phyloP scores from a whole-genome alignment of 1,140 invertebrate species.

The Andrena cerasifolii region DNA sequence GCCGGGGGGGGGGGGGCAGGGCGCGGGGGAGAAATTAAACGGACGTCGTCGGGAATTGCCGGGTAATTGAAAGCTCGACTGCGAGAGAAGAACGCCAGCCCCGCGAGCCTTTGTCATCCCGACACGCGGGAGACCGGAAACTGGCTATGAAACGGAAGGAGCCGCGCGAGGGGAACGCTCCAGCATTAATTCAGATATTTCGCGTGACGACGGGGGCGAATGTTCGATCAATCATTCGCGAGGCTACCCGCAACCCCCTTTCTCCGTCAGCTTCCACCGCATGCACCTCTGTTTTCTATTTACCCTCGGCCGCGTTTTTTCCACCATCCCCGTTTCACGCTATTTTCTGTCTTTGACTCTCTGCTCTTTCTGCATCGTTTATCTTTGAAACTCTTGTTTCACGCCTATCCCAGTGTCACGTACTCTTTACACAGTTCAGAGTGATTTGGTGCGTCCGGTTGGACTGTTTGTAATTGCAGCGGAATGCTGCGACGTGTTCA shows the following conservation, averaged over 20 bases:
- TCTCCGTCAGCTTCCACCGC: not conserved
- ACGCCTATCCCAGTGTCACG: too few relatives aligned
- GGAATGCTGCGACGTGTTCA: too few relatives aligned
- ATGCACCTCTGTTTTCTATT: not conserved
- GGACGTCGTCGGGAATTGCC: constrained; percentile 67
- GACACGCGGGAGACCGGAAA: constrained; percentile 51
- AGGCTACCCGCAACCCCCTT: not conserved
- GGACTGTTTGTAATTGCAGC: too few relatives aligned
- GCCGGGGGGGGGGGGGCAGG: too few relatives aligned
- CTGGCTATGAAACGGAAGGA: constrained; percentile 56
- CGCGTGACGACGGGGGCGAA: constrained; percentile 48
- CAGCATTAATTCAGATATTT: constrained; percentile 68
- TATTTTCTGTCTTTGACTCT: not conserved
- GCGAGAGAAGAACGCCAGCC: constrained; percentile 58
- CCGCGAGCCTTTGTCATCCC: constrained; percentile 60
- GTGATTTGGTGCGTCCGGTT: too few relatives aligned
- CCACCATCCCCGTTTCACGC: not conserved
- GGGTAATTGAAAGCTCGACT: constrained; percentile 66
- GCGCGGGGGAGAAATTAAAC: constrained; percentile 66
- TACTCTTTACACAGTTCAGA: too few relatives aligned
- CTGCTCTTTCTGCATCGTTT: not conserved
- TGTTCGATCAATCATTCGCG: constrained; percentile 43
- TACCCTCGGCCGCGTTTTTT: not conserved
- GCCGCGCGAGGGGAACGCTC: constrained; percentile 30
- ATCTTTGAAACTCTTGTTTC: not conserved